These are phyloP conservation scores for Ceratoteleas bidentatus DNA, from an alignment of 1,140 invertebrate genomes.

Conservation along the genomic window DNA sequence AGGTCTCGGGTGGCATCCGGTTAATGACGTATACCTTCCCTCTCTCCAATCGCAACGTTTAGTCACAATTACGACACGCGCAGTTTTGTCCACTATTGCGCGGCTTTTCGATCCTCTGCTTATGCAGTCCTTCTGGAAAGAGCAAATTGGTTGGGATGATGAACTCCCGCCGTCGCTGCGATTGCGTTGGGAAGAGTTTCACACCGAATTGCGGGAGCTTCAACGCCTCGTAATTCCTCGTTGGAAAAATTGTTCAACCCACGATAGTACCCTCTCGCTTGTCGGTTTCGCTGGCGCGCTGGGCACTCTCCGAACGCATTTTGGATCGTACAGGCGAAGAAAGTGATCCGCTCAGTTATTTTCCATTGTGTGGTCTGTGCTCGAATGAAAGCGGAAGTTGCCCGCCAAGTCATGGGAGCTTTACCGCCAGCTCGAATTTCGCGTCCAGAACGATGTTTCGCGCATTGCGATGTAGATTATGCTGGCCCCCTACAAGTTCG, in stretches of 20 bases:
- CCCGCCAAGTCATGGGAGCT: slow-evolving; percentile 11
- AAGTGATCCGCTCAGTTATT: too few species aligned
- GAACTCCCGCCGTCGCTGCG: neutral
- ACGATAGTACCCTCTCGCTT: neutral
- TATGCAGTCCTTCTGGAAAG: neutral
- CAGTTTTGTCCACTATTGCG: neutral
- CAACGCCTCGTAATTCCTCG: neutral
- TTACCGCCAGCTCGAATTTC: slow-evolving; percentile 14
- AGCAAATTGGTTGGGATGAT: neutral
- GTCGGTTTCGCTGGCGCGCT: neutral
- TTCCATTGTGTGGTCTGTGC: slow-evolving; percentile 9
- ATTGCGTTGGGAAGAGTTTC: neutral
- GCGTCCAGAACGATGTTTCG: slow-evolving; percentile 4
- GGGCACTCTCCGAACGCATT: neutral
- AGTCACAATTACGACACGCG: too few species aligned
- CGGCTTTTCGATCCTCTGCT: neutral
- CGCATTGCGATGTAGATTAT: too few species aligned
- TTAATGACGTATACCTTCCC: too few species aligned
- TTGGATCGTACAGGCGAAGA: neutral
- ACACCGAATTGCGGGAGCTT: neutral
- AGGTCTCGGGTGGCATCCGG: too few species aligned
- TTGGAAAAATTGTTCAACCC: neutral
- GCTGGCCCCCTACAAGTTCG: slow-evolving; percentile 6
- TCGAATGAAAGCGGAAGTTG: neutral
- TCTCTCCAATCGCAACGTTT: too few species aligned